Evolutionary conservation across 1,140 invertebrate genomes (phyloP).

Genomic region (Lepidurus arcticus): DNA sequence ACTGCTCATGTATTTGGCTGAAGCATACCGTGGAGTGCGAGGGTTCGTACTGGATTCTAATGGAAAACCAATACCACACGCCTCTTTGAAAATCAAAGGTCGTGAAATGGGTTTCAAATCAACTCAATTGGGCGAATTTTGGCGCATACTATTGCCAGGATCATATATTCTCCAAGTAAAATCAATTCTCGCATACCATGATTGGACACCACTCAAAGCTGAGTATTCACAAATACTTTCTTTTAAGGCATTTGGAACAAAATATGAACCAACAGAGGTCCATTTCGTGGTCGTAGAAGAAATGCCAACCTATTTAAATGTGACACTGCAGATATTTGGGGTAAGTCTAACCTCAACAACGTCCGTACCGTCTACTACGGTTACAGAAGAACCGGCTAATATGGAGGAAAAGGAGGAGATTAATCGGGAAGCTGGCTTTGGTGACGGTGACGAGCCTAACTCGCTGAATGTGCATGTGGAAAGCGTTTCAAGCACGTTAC

Average conservation of each 20-base stretch:
- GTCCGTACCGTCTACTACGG: background rate
- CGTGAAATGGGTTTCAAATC: conserved; percentile 81
- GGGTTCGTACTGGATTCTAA: conserved; percentile 78
- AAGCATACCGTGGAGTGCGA: conserved; percentile 75
- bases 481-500: background rate
- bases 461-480: background rate
- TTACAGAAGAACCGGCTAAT: background rate
- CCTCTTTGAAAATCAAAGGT: conserved; percentile 62
- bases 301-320: conserved; percentile 74
- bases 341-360: background rate
- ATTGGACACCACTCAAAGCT: background rate
- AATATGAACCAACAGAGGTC: conserved; percentile 69
- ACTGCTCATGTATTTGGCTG: conserved; percentile 76
- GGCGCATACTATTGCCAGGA: conserved; percentile 78
- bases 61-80: conserved; percentile 73
- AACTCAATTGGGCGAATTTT: conserved; percentile 89
- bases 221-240: conserved; percentile 31
- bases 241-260: conserved; percentile 70
- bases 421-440: background rate
- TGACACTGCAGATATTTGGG: conserved; percentile 57
- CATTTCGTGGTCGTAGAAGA: conserved; percentile 77
- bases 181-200: background rate
- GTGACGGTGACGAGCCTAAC: background rate
- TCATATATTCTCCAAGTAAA: conserved; percentile 73
- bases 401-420: background rate